These are phyloP conservation scores for Lissonota sp. DNA, from an alignment of 2,888 invertebrate genomes.

Conservation along the genomic window DNA sequence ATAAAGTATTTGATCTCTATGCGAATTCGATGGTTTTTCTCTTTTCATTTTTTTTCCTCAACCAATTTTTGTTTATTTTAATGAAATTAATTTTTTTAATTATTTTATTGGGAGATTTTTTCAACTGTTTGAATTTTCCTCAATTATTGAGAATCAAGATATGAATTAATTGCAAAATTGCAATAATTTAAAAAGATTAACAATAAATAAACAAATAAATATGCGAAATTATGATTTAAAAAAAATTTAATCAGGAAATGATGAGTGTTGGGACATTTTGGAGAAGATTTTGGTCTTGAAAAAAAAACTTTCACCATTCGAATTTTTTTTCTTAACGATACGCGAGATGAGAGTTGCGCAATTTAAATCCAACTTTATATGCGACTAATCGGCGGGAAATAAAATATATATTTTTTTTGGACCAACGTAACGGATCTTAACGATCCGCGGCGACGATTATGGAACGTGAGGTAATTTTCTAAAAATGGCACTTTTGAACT, in stretches of 20 bases:
- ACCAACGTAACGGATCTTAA: no score
- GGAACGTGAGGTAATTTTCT: constrained; percentile 46
- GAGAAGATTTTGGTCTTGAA: background rate
- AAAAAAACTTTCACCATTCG: background rate
- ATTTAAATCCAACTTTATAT: constrained; percentile 5
- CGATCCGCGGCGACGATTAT: constrained; percentile 9
- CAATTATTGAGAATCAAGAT: no score
- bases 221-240: background rate
- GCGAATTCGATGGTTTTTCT: constrained; percentile 17
- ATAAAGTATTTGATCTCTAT: constrained; percentile 79
- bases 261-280: background rate
- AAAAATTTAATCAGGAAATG: background rate
- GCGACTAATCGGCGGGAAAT: constrained; percentile 11
- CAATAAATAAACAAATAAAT: no score
- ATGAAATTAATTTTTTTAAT: no score
- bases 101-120: no score
- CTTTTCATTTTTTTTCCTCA: background rate
- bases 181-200: no score
- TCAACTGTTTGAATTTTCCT: no score
- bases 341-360: constrained; percentile 26
- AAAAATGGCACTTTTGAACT: constrained; percentile 51
- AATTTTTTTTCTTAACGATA: background rate
- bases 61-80: no score
- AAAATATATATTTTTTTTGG: no score
- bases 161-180: no score